These are phyloP conservation scores for Petrocephalus microphthalmus DNA, from an alignment of 2,113 vertebrate genomes.

Conservation along the genomic window DNA sequence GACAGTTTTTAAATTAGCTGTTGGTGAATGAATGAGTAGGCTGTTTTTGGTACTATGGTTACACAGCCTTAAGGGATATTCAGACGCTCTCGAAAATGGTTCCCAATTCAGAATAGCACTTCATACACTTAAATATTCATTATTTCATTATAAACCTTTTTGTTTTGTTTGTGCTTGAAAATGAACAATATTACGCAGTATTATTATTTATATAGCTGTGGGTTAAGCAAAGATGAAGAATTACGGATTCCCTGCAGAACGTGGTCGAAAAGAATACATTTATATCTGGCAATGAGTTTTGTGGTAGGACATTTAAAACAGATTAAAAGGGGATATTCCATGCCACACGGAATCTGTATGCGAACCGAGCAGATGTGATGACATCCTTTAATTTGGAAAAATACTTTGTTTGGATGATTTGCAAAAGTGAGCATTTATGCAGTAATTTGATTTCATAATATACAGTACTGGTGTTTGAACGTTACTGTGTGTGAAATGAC, in stretches of 20 bases:
- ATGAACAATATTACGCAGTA: background rate
- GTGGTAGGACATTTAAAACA: background rate
- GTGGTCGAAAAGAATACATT: background rate
- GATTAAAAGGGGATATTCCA: background rate
- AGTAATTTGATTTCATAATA: background rate
- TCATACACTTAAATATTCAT: background rate
- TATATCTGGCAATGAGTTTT: background rate
- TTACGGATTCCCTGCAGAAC: background rate
- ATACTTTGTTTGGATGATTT: background rate
- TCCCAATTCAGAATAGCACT: background rate
- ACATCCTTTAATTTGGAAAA: background rate
- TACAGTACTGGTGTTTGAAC: background rate
- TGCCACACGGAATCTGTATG: background rate
- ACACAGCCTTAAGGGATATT: background rate
- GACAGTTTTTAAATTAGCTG: background rate
- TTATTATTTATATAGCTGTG: background rate
- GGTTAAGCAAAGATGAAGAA: background rate
- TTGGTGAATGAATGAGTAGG: background rate
- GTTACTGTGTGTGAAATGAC: background rate
- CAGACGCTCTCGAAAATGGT: background rate
- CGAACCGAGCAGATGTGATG: background rate
- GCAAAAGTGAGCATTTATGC: background rate
- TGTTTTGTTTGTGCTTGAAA: background rate
- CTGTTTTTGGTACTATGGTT: background rate
- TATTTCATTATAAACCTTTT: background rate